Conservation (phyloP, 2,888 invertebrate species). For the Timema podura region DNA sequence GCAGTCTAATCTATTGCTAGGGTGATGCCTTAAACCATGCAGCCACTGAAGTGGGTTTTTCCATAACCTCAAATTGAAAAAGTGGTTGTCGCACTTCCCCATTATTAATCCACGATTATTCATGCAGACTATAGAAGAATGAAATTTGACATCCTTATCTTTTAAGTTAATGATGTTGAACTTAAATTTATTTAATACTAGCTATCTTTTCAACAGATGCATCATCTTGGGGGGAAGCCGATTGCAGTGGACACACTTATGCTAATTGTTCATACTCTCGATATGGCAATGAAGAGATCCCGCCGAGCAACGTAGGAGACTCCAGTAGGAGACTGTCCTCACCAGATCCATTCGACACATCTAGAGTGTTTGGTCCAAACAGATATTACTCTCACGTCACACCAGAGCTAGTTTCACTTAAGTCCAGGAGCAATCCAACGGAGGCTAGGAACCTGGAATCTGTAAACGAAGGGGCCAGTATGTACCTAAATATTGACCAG, state of each 20-base stretch:
- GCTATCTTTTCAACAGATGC: neutral
- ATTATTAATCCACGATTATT: too few species aligned
- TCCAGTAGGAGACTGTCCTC: conserved; percentile 30
- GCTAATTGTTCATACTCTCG: conserved; percentile 25
- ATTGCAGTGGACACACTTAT: conserved; percentile 25
- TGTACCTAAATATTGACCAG: conserved; percentile 23
- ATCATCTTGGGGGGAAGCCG: conserved; percentile 16
- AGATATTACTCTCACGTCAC: conserved; percentile 47
- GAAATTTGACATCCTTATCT: too few species aligned
- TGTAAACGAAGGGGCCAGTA: conserved; percentile 38
- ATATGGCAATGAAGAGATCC: conserved; percentile 16
- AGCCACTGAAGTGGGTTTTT: too few species aligned
- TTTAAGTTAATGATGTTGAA: too few species aligned
- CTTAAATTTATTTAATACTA: too few species aligned
- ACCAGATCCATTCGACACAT: conserved; percentile 67
- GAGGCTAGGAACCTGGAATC: too few species aligned
- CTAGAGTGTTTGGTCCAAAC: conserved; percentile 40
- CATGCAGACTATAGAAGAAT: too few species aligned
- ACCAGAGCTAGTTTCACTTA: conserved; percentile 35
- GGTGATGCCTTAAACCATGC: too few species aligned
- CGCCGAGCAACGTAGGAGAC: conserved; percentile 1
- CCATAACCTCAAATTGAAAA: too few species aligned
- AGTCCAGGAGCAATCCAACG: conserved; percentile 32
- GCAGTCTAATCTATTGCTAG: too few species aligned
- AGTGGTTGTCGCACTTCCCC: too few species aligned